Evolutionary conservation across 1,140 invertebrate species (phyloP).

Genomic region (Drosophila tropicalis): DNA sequence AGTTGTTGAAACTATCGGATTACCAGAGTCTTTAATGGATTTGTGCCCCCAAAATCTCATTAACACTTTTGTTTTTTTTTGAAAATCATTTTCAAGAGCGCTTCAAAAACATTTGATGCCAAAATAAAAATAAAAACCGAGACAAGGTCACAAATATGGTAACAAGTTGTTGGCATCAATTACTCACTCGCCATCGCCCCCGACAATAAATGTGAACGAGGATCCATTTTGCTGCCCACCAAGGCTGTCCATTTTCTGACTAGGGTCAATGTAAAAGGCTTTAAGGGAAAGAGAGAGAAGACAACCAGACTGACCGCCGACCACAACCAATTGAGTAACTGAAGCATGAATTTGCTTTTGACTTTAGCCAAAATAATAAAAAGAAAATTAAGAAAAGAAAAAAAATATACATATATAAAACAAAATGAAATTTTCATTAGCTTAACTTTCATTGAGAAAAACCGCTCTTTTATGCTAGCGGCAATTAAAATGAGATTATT

Average conservation of each 20-base stretch:
- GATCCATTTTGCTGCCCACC: too few species aligned
- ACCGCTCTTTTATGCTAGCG: conserved; percentile 30
- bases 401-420: conserved; percentile 4
- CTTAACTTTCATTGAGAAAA: conserved; percentile 24
- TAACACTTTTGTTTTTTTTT: conserved; percentile 43
- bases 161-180: conserved; percentile 24
- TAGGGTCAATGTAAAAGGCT: too few species aligned
- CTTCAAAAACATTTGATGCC: conserved; percentile 15
- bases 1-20: conserved; percentile 48
- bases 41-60: conserved; percentile 30
- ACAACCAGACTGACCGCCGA: background rate
- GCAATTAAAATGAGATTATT: conserved; percentile 77
- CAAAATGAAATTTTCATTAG: conserved; percentile 54
- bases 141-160: conserved; percentile 60
- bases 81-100: conserved; percentile 35
- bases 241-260: too few species aligned
- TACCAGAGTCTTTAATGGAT: conserved; percentile 38
- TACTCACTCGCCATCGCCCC: conserved; percentile 18
- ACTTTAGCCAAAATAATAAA: background rate
- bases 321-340: conserved; percentile 8
- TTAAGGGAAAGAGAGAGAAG: too few species aligned
- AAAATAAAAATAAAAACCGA: conserved; percentile 1
- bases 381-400: conserved; percentile 10
- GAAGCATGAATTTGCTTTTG: conserved; percentile 5
- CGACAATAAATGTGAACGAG: background rate